Evolutionary conservation across 2,113 vertebrate genomes (phyloP).

Genomic region (Maccullochella peelii): DNA sequence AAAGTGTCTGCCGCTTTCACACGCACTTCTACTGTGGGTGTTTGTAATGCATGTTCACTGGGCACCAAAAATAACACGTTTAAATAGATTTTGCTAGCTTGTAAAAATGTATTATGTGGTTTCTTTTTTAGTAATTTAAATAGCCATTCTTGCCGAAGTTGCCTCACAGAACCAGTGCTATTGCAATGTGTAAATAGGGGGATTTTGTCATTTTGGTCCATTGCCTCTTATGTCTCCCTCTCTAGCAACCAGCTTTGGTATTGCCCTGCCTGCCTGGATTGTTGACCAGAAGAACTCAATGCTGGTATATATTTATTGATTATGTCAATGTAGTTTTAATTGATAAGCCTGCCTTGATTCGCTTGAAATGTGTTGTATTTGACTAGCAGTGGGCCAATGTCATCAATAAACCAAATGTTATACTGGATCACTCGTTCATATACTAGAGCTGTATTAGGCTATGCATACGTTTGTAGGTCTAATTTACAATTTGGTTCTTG

Average conservation of each 20-base stretch:
- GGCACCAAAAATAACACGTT: not conserved
- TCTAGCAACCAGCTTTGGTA: slow-evolving; percentile 95
- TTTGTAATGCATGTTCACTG: not conserved
- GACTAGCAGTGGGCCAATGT: not conserved
- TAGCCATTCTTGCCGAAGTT: not conserved
- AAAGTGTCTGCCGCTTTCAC: slow-evolving; percentile 3
- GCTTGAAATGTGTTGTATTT: not conserved
- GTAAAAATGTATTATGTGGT: not conserved
- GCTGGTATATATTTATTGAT: slow-evolving; percentile 86
- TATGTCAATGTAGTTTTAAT: not conserved
- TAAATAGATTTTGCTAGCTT: not conserved
- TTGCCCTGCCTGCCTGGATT: slow-evolving; percentile 98
- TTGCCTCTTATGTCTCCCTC: not conserved
- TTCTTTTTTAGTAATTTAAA: not conserved
- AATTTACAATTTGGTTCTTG: not conserved
- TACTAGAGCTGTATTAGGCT: not conserved
- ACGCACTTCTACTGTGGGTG: not conserved
- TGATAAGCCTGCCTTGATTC: not conserved
- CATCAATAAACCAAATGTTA: not conserved
- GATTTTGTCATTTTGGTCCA: not conserved
- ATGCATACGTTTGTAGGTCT: not conserved
- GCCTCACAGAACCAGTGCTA: not conserved
- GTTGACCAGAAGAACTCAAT: slow-evolving; percentile 99
- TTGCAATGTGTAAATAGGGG: not conserved
- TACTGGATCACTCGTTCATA: not conserved